Evolutionary conservation across 2,113 vertebrate species (phyloP), one percentile per base, ranked within the genome.

Genomic region (Ancistrus triradiatus): DNA sequence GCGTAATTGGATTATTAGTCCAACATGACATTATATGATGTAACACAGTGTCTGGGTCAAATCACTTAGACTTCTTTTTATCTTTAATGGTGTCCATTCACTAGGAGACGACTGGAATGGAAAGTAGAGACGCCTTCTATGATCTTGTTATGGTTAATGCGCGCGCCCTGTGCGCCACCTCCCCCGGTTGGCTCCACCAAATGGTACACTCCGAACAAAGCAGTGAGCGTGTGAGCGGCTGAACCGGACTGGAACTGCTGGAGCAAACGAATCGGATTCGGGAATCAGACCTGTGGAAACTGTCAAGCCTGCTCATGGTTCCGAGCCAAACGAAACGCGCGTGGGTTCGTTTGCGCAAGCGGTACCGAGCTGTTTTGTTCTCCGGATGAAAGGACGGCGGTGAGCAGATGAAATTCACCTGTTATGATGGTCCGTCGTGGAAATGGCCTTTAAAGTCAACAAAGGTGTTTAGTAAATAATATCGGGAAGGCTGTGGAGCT

Each of bases 171-270:
- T 13, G 28, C 46, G 27, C 55, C 17, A 6, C 7, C 7, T 13
- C 6, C 7, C 24, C 7, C 24, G 42, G 42, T 59, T n/a, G 27
- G 42, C 38, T 62, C 67, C 57, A 18, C 10, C 19, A 14, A 68
- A 73, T 68, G 70, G 70, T 73, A 42, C 65, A 55, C 31, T 64
- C 70, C 70, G 64, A 72, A 72, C 65, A 64, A 66, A 66, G 63
- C 59, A 22, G 13, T 2, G 15, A 47, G 57, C 63, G 59, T 47
- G 27, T 48, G 69, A 31, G 46, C 43, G 48, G 49, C 64, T 42
- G 59, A 59, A 53, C 22, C 48, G 15, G 62, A 38, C 55, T 63
- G 52, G 66, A 59, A 31, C 50, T 60, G 15, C 42, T 22, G 65
- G 63, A 49, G 4, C 37, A 47, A 49, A 49, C 33, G 53, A 48